Percentiles rank a stretch among this genome's conserved stretches.
Evolutionary conservation across 2,888 invertebrate genomes (phyloP).

Genomic region (Agrenia bidenticulata): DNA sequence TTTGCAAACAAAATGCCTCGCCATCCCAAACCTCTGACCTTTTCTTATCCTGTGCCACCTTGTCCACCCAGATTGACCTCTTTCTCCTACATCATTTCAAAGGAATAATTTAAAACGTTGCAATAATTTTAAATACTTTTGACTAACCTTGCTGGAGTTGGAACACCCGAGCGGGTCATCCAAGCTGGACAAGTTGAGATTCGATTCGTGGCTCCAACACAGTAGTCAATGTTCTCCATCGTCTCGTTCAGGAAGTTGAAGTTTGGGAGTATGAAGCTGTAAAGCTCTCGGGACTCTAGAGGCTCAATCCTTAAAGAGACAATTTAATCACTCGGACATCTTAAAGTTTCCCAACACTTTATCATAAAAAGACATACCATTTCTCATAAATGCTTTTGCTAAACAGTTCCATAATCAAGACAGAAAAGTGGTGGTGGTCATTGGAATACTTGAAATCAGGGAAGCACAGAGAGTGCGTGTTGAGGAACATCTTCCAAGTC

Average conservation of each 20-base stretch:
- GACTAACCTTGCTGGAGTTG: background rate
- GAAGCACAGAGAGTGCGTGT: constrained; percentile 45
- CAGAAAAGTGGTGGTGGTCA: constrained; percentile 45
- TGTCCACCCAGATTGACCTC: constrained; percentile 28
- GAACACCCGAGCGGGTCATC: constrained; percentile 25
- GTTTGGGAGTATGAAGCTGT: constrained; percentile 42
- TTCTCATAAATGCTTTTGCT: constrained; percentile 46
- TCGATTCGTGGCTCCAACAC: constrained; percentile 38
- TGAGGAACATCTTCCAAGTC: constrained; percentile 46
- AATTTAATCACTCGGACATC: too few species aligned
- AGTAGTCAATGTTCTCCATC: constrained; percentile 46
- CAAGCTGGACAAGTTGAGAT: constrained; percentile 39
- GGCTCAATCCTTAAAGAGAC: constrained; percentile 45
- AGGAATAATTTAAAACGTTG: background rate
- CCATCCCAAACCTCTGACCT: constrained; percentile 35
- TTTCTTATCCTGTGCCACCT: constrained; percentile 18
- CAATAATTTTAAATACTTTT: background rate
- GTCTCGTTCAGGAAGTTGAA: constrained; percentile 31
- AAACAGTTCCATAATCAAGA: constrained; percentile 39
- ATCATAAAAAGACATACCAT: constrained; percentile 18
- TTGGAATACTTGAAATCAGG: constrained; percentile 36
- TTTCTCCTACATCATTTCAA: constrained; percentile 20
- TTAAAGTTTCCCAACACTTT: too few species aligned
- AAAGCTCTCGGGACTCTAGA: constrained; percentile 21
- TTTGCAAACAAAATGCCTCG: constrained; percentile 29